Conservation (phyloP, 2,113 vertebrate genomes). For the Eulacestoma nigropectus region DNA sequence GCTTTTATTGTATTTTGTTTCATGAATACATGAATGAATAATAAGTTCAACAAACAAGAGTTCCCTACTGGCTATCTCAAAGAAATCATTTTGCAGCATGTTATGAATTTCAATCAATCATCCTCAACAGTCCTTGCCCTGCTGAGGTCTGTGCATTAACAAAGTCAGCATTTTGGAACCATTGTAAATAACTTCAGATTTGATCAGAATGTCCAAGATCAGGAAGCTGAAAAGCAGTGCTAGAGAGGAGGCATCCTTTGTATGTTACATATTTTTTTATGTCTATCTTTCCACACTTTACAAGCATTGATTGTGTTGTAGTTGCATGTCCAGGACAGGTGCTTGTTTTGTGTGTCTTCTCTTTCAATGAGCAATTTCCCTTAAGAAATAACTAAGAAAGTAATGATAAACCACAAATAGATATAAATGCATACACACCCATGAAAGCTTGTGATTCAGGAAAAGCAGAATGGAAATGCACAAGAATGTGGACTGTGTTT, state of each 20-base stretch:
- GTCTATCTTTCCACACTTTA: background rate
- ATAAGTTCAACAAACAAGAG: constrained; percentile 75
- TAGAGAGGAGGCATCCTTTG: background rate
- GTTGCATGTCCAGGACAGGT: background rate
- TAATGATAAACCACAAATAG: background rate
- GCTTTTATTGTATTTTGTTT: constrained; percentile 74
- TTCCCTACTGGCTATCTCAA: constrained; percentile 72
- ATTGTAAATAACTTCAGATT: background rate
- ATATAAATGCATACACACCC: background rate
- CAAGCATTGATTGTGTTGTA: background rate
- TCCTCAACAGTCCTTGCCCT: constrained; percentile 37
- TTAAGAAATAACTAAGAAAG: background rate
- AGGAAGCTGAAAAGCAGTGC: background rate
- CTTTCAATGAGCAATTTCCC: background rate
- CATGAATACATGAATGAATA: constrained; percentile 80
- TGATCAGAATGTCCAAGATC: background rate
- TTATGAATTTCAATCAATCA: constrained; percentile 73
- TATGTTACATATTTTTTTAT: background rate
- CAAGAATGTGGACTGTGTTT: background rate
- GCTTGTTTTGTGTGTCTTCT: background rate
- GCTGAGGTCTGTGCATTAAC: constrained; percentile 14
- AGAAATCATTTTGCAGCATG: constrained; percentile 70
- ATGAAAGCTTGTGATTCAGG: background rate
- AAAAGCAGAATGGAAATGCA: background rate
- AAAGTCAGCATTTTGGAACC: constrained; percentile 51